phyloP scores from a whole-genome alignment of 2,113 vertebrate genomes.

The Stercorarius parasiticus region DNA sequence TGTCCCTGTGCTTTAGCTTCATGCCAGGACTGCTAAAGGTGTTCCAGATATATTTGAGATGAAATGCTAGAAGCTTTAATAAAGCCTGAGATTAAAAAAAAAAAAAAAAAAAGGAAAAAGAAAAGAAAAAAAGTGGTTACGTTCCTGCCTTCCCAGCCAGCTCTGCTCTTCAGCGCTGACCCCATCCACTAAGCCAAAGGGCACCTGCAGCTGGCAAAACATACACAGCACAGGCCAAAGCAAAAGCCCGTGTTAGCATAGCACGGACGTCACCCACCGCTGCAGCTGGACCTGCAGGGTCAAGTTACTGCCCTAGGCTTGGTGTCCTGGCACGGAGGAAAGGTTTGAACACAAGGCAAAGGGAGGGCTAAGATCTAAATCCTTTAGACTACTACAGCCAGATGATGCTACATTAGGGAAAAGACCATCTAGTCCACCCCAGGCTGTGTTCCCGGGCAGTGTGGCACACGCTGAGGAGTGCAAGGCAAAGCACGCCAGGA shows the following conservation, averaged over 20 bases:
- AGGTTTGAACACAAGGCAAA: not conserved
- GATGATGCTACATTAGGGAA: not conserved
- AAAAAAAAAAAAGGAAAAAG: not conserved
- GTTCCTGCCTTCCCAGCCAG: not conserved
- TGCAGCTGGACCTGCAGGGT: not conserved
- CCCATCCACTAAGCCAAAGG: conserved; percentile 3
- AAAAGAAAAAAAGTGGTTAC: not conserved
- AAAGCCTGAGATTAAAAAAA: not conserved
- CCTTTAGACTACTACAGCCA: not conserved
- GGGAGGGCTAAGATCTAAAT: not conserved
- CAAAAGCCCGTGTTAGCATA: not conserved
- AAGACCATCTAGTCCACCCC: not conserved
- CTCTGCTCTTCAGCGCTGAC: not conserved
- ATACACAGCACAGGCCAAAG: not conserved
- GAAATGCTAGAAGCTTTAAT: conserved; percentile 56
- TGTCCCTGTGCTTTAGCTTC: conserved; percentile 39
- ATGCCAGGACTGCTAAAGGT: conserved; percentile 55
- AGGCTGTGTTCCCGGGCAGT: not conserved
- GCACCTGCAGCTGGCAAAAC: not conserved
- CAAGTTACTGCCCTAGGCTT: not conserved
- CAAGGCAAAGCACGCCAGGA: not conserved
- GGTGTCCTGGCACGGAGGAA: not conserved
- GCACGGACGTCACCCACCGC: fast-evolving
- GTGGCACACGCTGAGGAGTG: not conserved
- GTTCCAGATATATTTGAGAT: conserved; percentile 39